Evolutionary conservation across 2,797 vertebrate genomes (phyloP).

Genomic region (Poliocrania exsul): DNA sequence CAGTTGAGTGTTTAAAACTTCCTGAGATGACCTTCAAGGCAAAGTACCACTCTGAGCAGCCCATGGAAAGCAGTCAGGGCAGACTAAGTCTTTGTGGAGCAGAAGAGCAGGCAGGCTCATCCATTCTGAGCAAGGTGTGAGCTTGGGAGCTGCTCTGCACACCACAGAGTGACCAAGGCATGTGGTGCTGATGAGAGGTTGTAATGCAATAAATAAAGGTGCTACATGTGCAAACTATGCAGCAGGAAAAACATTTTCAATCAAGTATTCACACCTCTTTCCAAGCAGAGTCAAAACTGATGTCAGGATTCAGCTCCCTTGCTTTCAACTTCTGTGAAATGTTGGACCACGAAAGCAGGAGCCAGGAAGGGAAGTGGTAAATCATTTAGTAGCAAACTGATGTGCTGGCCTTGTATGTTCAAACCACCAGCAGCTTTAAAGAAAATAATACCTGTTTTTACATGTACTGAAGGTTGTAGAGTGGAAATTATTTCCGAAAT

Average conservation of each 20-base stretch:
- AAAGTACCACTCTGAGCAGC: background rate
- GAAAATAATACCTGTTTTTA: background rate
- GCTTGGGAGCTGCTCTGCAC: background rate
- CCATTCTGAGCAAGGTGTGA: background rate
- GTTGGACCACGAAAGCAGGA: background rate
- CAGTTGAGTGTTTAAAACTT: background rate
- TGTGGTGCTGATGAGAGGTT: background rate
- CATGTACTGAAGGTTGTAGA: background rate
- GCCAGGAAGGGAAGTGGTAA: background rate
- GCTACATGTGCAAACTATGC: background rate
- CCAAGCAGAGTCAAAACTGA: background rate
- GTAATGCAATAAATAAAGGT: background rate
- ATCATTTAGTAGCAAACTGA: background rate
- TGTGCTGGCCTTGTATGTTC: background rate
- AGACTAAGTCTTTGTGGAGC: background rate
- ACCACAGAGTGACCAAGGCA: background rate
- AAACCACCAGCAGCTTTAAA: background rate
- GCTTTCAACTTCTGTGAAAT: background rate
- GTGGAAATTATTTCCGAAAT: background rate
- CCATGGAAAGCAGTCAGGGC: background rate
- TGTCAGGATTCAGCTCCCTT: background rate
- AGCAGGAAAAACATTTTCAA: background rate
- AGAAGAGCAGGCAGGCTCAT: background rate
- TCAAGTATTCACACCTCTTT: background rate
- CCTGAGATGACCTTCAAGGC: background rate